Evolutionary conservation across 2,113 vertebrate genomes (phyloP), one percentile per base, ranked within the genome.

Genomic region (Delphinapterus leucas): DNA sequence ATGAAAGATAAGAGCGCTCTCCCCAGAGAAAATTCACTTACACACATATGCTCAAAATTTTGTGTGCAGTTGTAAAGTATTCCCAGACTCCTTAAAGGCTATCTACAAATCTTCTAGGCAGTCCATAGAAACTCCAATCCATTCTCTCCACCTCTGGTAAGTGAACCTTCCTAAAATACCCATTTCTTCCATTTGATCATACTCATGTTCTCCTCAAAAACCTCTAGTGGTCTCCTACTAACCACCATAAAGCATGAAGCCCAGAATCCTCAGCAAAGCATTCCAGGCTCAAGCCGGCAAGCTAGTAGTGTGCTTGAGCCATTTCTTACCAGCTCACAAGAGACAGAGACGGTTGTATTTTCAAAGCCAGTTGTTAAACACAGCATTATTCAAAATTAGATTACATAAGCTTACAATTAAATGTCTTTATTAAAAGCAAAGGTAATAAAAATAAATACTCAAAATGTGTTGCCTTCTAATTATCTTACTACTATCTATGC

Each of bases 291-390:
- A 44, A 28, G 33, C 31, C 36, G 38, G 88, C 23, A 67, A 33
- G 17, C 13, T 44, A 67, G 23, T 7, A 2, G 41, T 41, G 23
- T 63, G 38, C 41, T 47, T 13, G 25, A 79, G 15, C 60, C 49
- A 11, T 4, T 38, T 82, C 68, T 93, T 36, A 38, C 6, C 38
- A 49, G 71, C 53, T 92, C 49, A 60, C 31, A 38, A 73, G 70
- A 85, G 82, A 65, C 2, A 79, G 70, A 81, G 82, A 65, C 2
- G 3, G 33, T 8, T 3, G 14, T 87, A 68, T 55, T 79, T 88
- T 90, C 60, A 77, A 63, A 94, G 36, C 74, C 26, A n/a, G 11
- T 71, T 74, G 93, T 84, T 88, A 92, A 96, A 61, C 36, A 53
- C 14, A 67, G 7, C 26, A 60, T 49, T 88, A 49, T 15, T 80